phyloP scores from a whole-genome alignment of 2,888 invertebrate genomes.

The Aleiodes leptofemur region DNA sequence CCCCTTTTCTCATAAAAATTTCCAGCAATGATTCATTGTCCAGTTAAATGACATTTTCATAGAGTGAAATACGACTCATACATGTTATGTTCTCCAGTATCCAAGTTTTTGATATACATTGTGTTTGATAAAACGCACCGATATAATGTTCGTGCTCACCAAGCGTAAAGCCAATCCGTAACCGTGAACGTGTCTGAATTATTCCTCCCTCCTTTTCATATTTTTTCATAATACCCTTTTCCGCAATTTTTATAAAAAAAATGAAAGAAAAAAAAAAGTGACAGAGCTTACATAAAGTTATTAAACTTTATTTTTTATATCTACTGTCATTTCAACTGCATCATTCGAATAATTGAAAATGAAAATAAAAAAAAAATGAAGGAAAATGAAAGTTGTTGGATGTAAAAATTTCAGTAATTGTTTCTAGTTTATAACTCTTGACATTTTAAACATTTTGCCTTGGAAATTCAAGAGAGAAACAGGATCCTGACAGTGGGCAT shows the following conservation, averaged over 20 bases:
- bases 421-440: conserved; percentile 14
- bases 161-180: conserved; percentile 38
- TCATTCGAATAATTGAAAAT: not conserved
- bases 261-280: not conserved
- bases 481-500: conserved; percentile 6
- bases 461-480: conserved; percentile 14
- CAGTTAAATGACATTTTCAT: not conserved
- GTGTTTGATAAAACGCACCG: conserved; percentile 38
- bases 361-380: too few relatives aligned
- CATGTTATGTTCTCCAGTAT: conserved; percentile 6
- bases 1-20: not conserved
- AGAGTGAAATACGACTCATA: conserved; percentile 5
- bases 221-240: not conserved
- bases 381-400: conserved; percentile 28
- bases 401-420: conserved; percentile 15
- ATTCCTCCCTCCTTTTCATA: conserved; percentile 18
- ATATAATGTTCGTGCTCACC: conserved; percentile 40
- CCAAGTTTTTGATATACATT: conserved; percentile 20
- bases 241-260: not conserved
- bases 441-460: conserved; percentile 25
- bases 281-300: conserved; percentile 17
- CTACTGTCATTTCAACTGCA: not conserved
- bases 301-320: conserved; percentile 1
- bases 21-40: conserved; percentile 3
- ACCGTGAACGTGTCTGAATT: conserved; percentile 37